Evolutionary conservation across 1,140 invertebrate genomes (phyloP), one percentile per base, ranked within the genome.

Genomic region (Lasioglossum albipes): DNA sequence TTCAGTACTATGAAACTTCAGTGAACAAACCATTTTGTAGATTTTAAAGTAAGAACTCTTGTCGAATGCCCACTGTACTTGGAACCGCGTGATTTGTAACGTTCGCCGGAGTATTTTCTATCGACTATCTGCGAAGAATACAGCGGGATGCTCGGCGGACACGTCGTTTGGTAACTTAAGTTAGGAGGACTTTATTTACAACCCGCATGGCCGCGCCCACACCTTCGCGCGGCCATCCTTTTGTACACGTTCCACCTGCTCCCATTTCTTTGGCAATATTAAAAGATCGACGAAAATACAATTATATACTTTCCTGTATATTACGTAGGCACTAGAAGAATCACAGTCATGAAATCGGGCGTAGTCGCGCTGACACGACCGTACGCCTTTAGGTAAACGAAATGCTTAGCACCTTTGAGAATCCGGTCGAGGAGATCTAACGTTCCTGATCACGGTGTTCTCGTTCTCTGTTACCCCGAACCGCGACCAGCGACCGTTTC

Each of bases 281-380:
- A 81, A 84, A 77, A 75, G 64, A 74, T 71, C 84, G 81, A 71
- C 69, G 81, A 78, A 77, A 84, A 81, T 88, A 87, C 61, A 81
- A 73, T 7, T 36, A 54, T 71, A 54, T 71, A 79, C 62, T 69
- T 66, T 79, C 71, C 73, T 71, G 76, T 77, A 77, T 73, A 82
- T 80, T 87, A 88, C 64, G 57, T 86, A 91, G 90, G 88, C 90
- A 91, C 89, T 91, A 90, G 90, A 90, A 87, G 81, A 87, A 91
- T 91, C 90, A 91, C 90, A 91, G 90, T 90, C 84, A 90, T 87
- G 84, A 85, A 78, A 73, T 67, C 61, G 85, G 45, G 71, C 86
- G 85, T 54, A 49, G 75, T 62, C 36, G 36, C 75, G 59, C 73
- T 61, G 71, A 62, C 65, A 75, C 45, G 45, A 27, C 74, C 36